Conservation (phyloP, 2,797 vertebrate genomes). For the Peromyscus aztecus region DNA sequence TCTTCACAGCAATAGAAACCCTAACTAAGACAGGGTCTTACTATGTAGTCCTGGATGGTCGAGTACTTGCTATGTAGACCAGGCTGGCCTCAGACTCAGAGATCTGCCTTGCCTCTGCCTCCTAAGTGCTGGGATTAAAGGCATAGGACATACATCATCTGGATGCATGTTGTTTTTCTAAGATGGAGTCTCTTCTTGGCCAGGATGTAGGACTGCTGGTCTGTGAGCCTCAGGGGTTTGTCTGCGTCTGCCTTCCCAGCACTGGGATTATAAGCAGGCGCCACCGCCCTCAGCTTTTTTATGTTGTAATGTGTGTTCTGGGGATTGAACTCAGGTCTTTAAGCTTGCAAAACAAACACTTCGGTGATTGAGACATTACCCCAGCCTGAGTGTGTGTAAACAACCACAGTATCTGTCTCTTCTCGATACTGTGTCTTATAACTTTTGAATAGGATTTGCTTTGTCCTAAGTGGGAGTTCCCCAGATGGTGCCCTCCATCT, state of each 20-base stretch:
- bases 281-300: no score
- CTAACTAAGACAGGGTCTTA: background rate
- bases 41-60: background rate
- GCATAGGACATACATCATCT: background rate
- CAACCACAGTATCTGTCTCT: background rate
- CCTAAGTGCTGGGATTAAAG: background rate
- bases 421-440: background rate
- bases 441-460: background rate
- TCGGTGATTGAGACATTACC: background rate
- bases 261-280: background rate
- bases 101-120: background rate
- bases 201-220: background rate
- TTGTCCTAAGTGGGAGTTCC: background rate
- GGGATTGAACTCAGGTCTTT: background rate
- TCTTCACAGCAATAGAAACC: background rate
- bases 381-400: background rate
- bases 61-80: background rate
- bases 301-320: background rate
- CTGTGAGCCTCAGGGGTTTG: no score
- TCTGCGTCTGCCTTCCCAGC: background rate
- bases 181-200: background rate
- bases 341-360: background rate
- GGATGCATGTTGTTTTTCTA: background rate
- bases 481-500: fast-evolving
- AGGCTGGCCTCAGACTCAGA: background rate